A percentile compares a stretch with the other conserved stretches of the same genome.
phyloP scores from a whole-genome alignment of 2,113 vertebrate species.

The Diphyllodes magnificus region DNA sequence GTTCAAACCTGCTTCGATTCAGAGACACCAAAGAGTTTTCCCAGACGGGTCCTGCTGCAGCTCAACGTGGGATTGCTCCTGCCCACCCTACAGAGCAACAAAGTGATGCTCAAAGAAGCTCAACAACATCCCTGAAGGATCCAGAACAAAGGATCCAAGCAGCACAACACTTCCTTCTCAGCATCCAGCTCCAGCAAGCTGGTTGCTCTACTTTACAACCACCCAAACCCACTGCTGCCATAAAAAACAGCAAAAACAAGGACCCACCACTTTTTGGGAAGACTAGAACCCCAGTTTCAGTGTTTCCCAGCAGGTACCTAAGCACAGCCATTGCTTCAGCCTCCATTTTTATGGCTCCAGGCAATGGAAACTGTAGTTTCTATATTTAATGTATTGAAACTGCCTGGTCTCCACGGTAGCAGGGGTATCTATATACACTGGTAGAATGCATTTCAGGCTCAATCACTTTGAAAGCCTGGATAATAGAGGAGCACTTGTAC shows the following conservation, averaged over 20 bases:
- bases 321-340: background rate
- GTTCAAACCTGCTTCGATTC: background rate
- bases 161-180: background rate
- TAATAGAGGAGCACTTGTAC: conserved; percentile 63
- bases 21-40: background rate
- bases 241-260: background rate
- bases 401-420: conserved; percentile 59
- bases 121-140: background rate
- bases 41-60: background rate
- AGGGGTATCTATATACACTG: conserved; percentile 23
- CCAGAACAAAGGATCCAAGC: accelerated
- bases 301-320: background rate
- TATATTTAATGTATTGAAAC: conserved; percentile 51
- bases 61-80: background rate
- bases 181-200: background rate
- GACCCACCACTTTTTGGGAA: background rate
- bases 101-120: background rate
- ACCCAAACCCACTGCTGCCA: background rate
- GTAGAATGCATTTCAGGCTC: conserved; percentile 55
- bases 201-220: background rate
- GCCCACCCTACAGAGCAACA: background rate
- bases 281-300: background rate
- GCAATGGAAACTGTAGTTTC: conserved; percentile 34
- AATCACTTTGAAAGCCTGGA: conserved; percentile 65
- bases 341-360: conserved; percentile 44